Conservation (phyloP, 2,113 vertebrate species). For the Sturnus vulgaris region DNA sequence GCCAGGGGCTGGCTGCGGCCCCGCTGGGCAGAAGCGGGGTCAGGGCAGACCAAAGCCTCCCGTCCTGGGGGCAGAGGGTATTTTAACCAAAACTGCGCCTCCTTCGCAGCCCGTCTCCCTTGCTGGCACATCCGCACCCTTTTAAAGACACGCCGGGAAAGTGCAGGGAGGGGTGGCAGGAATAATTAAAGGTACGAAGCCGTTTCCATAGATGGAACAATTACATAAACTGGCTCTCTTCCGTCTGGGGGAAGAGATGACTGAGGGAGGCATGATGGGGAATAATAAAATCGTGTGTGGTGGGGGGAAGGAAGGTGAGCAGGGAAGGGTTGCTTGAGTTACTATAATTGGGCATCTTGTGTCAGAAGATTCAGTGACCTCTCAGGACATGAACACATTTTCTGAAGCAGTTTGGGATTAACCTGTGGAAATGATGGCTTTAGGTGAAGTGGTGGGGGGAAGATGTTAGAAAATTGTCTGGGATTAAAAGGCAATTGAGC, state of each 20-base stretch:
- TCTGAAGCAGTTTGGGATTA: neutral
- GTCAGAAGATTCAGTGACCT: neutral
- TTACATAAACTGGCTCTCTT: constrained; percentile 57
- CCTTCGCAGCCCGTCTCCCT: neutral
- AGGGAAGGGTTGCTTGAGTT: neutral
- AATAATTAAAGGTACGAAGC: constrained; percentile 60
- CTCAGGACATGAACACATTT: rapidly evolving
- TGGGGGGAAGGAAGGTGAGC: neutral
- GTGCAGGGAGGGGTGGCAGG: constrained; percentile 41
- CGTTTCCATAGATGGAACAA: constrained; percentile 65
- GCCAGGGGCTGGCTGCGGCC: neutral
- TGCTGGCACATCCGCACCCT: constrained; percentile 26
- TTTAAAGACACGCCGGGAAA: constrained; percentile 45
- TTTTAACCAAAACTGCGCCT: neutral
- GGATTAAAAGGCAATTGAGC: neutral
- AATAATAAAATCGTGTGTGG: constrained; percentile 1
- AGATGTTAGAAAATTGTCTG: neutral
- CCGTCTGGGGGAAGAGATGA: constrained; percentile 58
- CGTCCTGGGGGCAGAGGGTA: neutral
- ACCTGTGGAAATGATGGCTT: neutral
- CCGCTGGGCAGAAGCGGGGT: neutral
- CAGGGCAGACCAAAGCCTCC: neutral
- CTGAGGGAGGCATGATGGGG: constrained; percentile 41
- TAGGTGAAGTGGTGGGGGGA: neutral
- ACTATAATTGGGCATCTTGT: neutral